phyloP scores from a whole-genome alignment of 2,113 vertebrate genomes.

The Rhinolophus sinicus region DNA sequence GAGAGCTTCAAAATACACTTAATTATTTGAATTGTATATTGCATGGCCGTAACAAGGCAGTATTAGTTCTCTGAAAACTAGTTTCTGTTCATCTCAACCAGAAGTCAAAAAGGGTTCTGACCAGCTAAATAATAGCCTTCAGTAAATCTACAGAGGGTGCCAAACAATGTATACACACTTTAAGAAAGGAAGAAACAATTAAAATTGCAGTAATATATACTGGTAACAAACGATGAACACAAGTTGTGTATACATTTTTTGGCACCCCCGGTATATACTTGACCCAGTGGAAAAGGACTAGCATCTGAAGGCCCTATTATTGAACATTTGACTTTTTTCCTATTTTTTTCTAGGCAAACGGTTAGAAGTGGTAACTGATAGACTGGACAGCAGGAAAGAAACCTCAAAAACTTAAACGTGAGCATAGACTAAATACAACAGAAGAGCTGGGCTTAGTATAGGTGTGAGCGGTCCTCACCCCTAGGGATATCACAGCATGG shows the following conservation, averaged over 20 bases:
- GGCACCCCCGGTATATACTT: too few species aligned
- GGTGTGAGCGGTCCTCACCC: neutral
- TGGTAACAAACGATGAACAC: too few species aligned
- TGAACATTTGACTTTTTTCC: neutral
- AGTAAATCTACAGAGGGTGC: neutral
- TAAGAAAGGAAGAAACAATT: too few species aligned
- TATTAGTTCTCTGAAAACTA: neutral
- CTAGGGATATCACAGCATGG: neutral
- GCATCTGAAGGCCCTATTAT: neutral
- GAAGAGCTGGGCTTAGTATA: neutral
- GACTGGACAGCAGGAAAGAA: neutral
- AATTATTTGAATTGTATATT: slow-evolving; percentile 7
- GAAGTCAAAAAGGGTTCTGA: neutral
- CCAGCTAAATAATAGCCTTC: neutral
- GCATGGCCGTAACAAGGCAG: neutral
- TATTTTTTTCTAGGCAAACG: slow-evolving; percentile 3
- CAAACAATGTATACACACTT: too few species aligned
- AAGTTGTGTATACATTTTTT: too few species aligned
- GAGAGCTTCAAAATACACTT: neutral
- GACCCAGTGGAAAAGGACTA: neutral
- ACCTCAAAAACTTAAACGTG: neutral
- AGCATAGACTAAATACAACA: neutral
- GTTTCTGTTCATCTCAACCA: slow-evolving; percentile 3
- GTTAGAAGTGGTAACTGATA: neutral
- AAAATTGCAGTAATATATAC: too few species aligned